Percentiles rank a stretch among this genome's conserved stretches.
These are phyloP conservation scores for Nicator chloris DNA, from an alignment of 2,113 vertebrate species.

Conservation along the genomic window DNA sequence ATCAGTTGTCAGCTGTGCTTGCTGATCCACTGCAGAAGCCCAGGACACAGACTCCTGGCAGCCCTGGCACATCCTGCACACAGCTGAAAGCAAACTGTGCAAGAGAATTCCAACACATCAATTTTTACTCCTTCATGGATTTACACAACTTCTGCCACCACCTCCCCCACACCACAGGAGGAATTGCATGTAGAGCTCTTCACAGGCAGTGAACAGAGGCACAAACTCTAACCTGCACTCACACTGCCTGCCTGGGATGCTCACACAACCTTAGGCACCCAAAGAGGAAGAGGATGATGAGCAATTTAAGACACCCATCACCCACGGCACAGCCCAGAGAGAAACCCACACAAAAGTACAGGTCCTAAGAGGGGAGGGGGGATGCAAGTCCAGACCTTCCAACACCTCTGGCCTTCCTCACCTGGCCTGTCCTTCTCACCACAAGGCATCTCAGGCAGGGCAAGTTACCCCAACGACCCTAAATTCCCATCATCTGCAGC, in stretches of 20 bases:
- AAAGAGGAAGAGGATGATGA: neutral
- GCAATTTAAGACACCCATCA: neutral
- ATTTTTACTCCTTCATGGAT: neutral
- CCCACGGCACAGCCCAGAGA: fast-evolving
- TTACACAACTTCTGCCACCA: neutral
- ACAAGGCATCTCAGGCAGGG: neutral
- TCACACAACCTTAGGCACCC: neutral
- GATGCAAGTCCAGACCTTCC: neutral
- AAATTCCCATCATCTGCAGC: neutral
- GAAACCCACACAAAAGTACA: neutral
- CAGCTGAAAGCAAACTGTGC: neutral
- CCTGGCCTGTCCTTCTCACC: neutral
- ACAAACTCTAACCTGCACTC: neutral
- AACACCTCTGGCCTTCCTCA: neutral
- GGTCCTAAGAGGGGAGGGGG: neutral
- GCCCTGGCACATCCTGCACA: neutral
- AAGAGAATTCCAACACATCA: neutral
- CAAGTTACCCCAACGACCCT: neutral
- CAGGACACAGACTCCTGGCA: neutral
- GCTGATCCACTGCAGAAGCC: neutral
- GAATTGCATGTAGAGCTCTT: neutral
- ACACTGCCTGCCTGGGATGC: neutral
- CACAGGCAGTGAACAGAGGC: neutral
- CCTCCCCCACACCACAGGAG: neutral
- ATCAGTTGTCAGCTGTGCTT: neutral